phyloP scores from a whole-genome alignment of 2,797 vertebrate genomes.

The Centropyge bicolor region DNA sequence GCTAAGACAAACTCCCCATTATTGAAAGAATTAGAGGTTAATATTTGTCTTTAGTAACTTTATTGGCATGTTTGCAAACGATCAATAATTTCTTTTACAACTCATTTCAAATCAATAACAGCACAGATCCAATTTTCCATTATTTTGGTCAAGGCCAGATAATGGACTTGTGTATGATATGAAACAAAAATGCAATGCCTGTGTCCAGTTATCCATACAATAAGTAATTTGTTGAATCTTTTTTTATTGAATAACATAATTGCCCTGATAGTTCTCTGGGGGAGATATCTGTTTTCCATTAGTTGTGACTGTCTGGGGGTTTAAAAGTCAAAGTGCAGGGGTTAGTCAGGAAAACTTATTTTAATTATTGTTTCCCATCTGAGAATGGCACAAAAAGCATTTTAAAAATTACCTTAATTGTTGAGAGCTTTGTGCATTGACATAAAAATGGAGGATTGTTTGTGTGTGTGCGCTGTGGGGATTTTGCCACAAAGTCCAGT shows the following conservation, averaged over 20 bases:
- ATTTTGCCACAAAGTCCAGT: slow-evolving; percentile 43
- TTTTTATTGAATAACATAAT: slow-evolving; percentile 64
- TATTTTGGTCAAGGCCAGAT: slow-evolving; percentile 67
- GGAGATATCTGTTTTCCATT: slow-evolving; percentile 65
- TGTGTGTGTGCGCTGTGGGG: slow-evolving; percentile 24
- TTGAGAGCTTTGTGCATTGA: slow-evolving; percentile 22
- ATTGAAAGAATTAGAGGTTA: slow-evolving; percentile 54
- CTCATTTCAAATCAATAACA: slow-evolving; percentile 74
- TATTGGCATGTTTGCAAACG: slow-evolving; percentile 71
- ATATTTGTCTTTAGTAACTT: slow-evolving; percentile 71
- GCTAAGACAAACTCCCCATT: slow-evolving; percentile 31
- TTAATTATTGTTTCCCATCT: slow-evolving; percentile 29
- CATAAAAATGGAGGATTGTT: slow-evolving; percentile 6
- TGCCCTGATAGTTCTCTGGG: slow-evolving; percentile 49
- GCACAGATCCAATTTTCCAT: slow-evolving; percentile 56
- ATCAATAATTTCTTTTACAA: slow-evolving; percentile 71
- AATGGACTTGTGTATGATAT: slow-evolving; percentile 56
- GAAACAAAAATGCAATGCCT: slow-evolving; percentile 57
- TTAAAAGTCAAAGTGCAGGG: slow-evolving; percentile 68
- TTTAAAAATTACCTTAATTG: slow-evolving; percentile 32
- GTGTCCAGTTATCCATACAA: slow-evolving; percentile 59
- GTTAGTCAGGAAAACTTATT: slow-evolving; percentile 26
- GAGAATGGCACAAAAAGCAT: slow-evolving; percentile 24
- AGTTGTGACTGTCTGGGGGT: slow-evolving; percentile 52
- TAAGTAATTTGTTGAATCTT: slow-evolving; percentile 58